Percentiles rank a stretch among this genome's conserved stretches.
These are phyloP conservation scores for Drosophila pseudoobscura DNA, from an alignment of 1,140 invertebrate species.

Conservation along the genomic window DNA sequence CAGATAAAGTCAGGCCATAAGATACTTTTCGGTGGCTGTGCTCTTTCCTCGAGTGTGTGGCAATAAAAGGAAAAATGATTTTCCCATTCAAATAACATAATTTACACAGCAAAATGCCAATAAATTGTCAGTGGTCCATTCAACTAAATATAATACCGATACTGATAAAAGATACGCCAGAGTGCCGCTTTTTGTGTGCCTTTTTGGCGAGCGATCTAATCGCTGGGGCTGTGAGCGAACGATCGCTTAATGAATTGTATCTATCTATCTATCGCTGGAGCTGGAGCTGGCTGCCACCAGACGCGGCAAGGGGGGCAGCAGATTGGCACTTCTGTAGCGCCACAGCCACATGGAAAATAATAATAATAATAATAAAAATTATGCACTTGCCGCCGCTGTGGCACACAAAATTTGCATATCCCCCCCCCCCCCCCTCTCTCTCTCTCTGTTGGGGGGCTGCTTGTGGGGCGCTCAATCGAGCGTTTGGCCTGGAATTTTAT, in stretches of 20 bases:
- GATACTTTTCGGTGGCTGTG: neutral
- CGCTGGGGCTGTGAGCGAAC: constrained; percentile 36
- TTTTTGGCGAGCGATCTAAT: constrained; percentile 64
- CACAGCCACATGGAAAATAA: constrained; percentile 28
- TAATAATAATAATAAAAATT: constrained; percentile 67
- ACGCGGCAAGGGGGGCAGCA: neutral
- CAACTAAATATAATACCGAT: constrained; percentile 37
- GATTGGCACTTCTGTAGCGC: constrained; percentile 73
- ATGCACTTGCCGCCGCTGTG: constrained; percentile 67
- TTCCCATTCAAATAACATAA: constrained; percentile 76
- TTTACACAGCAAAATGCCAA: constrained; percentile 73
- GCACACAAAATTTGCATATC: constrained; percentile 68
- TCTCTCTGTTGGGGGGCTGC: constrained; percentile 39
- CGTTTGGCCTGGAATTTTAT: constrained; percentile 56
- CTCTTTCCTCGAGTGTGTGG: constrained; percentile 42
- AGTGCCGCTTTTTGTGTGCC: constrained; percentile 14
- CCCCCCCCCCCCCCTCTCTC: neutral
- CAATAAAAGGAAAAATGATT: constrained; percentile 71
- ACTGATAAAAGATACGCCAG: constrained; percentile 26
- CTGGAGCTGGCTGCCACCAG: too few species aligned
- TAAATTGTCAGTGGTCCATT: constrained; percentile 65
- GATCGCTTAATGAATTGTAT: constrained; percentile 78
- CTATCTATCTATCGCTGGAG: constrained; percentile 27
- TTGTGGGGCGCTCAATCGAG: constrained; percentile 32
- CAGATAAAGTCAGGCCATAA: constrained; percentile 56